Evolutionary conservation across 2,113 vertebrate genomes (phyloP), one percentile per base, ranked within the genome.

Genomic region (Salvelinus namaycush): DNA sequence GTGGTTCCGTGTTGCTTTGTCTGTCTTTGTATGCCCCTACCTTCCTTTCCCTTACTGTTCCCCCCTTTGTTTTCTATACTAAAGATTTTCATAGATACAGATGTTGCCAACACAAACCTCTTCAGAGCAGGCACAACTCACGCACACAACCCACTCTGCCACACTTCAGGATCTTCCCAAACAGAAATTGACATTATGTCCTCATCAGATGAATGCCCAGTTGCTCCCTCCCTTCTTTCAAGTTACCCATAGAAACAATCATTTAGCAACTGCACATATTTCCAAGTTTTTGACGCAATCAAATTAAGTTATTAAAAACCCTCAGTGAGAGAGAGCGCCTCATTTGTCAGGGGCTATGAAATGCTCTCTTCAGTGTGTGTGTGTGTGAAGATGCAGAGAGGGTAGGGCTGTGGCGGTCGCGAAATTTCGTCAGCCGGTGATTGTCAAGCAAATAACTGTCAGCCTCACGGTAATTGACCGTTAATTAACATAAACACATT

Each of bases 221-320:
- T 31, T 44, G 27, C 51, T 75, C 12, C 68, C 34, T 68, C 39
- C 70, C n/a, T 12, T 0, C 9, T 12, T 49, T 12, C 48, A 70
- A 12, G 73, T 66, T 18, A 73, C 68, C 65, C 77, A 59, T 73
- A 66, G 77, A 79, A 76, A 74, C 70, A 69, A 83, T 79, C 77
- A 70, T 70, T 79, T 76, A 79, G 81, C 81, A 83, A 83, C 81
- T 14, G 20, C 22, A 59, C 5, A 51, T 54, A 31, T 16, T 72
- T 1, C 29, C 69, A 65, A 2, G 16, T 22, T 20, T 1, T 26
- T 51, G 20, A 34, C 13, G 11, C 54, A 44, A 16, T 57, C 49
- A 49, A 49, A 49, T 49, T 2, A 49, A 49, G 9, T 13, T 12
- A 49, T 49, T 12, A 49, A 49, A 49, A 12, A 49, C 49, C 49